Evolutionary conservation across 2,888 invertebrate genomes (phyloP), one percentile per base, ranked within the genome.

Genomic region (Eilema depressum): DNA sequence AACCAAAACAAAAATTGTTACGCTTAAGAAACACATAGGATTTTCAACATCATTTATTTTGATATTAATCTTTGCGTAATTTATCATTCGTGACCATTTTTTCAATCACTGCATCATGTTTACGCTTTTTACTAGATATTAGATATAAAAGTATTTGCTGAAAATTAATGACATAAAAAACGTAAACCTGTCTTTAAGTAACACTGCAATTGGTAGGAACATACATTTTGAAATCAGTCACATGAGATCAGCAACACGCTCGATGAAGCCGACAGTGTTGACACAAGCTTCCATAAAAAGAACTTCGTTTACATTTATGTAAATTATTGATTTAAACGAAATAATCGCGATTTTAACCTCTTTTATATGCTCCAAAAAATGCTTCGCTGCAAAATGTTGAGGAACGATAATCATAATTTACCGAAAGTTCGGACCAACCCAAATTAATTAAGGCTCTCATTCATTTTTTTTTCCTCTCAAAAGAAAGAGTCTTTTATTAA

Each of bases 391-490:
- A 87, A 92, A 92, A 84, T 89, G 69, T 92, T 87, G 79, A 80
- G 79, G 80, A 75, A 78, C 87, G 85, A 92, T 91, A 89, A 90
- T 92, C 89, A 89, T 93, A 92, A 92, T 92, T 92, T 90, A 91
- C 85, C 83, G 86, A 90, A 91, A 88, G 84, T 80, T 82, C 83
- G 85, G 75, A 84, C 85, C 83, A 81, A 85, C 88, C 89, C 88
- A 86, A 93, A 94, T 94, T 94, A 93, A 95, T 94, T 94, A 93
- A 89, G 86, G 89, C 86, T 90, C 91, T 92, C 90, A 91, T 91
- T 92, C 89, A 90, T 88, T 92, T 93, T 91, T 93, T 91, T 93
- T 90, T 78, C 74, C 68, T 67, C 68, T 75, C 68, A 73, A 83
- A 81, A 83, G 83, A 86, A 88, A 85, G 86, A 80, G 85, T 87